phyloP scores from a whole-genome alignment of 1,140 invertebrate species.

The Ridgeia piscesae region DNA sequence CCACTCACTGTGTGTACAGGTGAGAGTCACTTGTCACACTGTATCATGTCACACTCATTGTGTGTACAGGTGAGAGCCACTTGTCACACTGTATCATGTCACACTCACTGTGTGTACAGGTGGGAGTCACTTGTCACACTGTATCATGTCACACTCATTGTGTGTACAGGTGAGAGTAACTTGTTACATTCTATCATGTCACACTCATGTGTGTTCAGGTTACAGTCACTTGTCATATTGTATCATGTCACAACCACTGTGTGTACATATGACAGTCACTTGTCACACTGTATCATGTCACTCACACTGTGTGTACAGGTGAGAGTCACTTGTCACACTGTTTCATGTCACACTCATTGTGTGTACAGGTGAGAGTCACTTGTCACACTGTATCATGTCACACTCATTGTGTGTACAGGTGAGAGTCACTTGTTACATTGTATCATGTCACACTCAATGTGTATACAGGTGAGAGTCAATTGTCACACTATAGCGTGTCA shows the following conservation, averaged over 20 bases:
- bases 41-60: too few relatives aligned
- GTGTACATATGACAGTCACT: conserved; percentile 46
- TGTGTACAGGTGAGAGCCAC: too few relatives aligned
- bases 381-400: conserved; percentile 44
- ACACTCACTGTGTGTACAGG: too few relatives aligned
- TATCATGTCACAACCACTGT: conserved; percentile 50
- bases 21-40: too few relatives aligned
- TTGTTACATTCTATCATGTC: too few relatives aligned
- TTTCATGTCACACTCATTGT: conserved; percentile 50
- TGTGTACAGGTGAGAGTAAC: too few relatives aligned
- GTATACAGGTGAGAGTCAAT: conserved; percentile 46
- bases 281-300: conserved; percentile 44
- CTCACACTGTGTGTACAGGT: conserved; percentile 53
- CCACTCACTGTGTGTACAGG: too few relatives aligned
- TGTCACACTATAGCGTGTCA: conserved; percentile 44
- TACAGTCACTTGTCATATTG: conserved; percentile 28
- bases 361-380: conserved; percentile 47
- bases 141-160: too few relatives aligned
- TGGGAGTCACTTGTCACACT: too few relatives aligned
- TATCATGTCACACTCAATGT: conserved; percentile 50
- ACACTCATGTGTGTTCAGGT: too few relatives aligned
- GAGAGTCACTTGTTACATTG: conserved; percentile 35
- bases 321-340: conserved; percentile 35
- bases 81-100: too few relatives aligned
- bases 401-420: conserved; percentile 53